Percentiles rank a stretch among this genome's conserved stretches.
phyloP scores from a whole-genome alignment of 2,113 vertebrate genomes.

The Atherinomorus stipes region DNA sequence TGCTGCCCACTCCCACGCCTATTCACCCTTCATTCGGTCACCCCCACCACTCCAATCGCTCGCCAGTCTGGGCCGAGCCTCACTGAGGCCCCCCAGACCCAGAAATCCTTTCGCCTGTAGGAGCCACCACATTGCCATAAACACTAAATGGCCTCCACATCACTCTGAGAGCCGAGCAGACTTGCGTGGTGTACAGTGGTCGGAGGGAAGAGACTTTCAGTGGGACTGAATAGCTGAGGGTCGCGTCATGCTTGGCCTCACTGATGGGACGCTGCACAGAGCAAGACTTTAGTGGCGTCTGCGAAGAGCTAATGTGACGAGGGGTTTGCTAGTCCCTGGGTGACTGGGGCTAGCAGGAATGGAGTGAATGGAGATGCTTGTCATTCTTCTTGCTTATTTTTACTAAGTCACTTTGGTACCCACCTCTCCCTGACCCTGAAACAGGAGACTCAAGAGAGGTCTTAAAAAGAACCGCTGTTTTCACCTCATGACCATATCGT shows the following conservation, averaged over 20 bases:
- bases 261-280: constrained; percentile 38
- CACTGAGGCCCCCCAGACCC: constrained; percentile 72
- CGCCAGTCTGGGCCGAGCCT: constrained; percentile 92
- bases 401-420: constrained; percentile 87
- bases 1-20: constrained; percentile 97
- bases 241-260: constrained; percentile 44
- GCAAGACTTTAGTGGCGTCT: constrained; percentile 62
- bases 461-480: constrained; percentile 73
- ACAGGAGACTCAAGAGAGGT: constrained; percentile 77
- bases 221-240: constrained; percentile 52
- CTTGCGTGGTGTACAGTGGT: constrained; percentile 62
- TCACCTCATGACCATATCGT: constrained; percentile 59
- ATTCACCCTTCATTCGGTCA: constrained; percentile 96
- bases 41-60: constrained; percentile 93
- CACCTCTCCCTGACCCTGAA: constrained; percentile 73
- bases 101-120: constrained; percentile 32
- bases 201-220: constrained; percentile 55
- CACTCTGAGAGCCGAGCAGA: constrained; percentile 45
- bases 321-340: constrained; percentile 41
- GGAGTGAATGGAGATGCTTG: constrained; percentile 67
- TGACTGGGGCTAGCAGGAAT: constrained; percentile 52
- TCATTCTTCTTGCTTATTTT: constrained; percentile 80
- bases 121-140: constrained; percentile 60
- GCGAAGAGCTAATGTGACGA: constrained; percentile 54
- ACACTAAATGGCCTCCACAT: constrained; percentile 67